Conservation (phyloP, 2,888 invertebrate genomes). For the Melinaea marsaeus region DNA sequence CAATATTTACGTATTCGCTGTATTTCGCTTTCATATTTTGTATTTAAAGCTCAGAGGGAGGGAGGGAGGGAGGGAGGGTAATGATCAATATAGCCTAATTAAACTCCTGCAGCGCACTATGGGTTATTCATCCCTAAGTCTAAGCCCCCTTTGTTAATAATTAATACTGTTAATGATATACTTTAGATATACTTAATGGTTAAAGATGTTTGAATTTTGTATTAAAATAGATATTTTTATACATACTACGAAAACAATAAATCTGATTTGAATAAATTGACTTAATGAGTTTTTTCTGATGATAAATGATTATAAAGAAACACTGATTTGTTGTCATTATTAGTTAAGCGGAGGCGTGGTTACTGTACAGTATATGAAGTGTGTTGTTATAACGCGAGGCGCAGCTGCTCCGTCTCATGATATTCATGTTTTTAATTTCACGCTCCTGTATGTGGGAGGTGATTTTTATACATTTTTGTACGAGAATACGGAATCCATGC, state of each 20-base stretch:
- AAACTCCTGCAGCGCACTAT: conserved; percentile 13
- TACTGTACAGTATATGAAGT: conserved; percentile 10
- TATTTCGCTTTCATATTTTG: no score
- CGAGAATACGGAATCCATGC: background rate
- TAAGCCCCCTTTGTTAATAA: no score
- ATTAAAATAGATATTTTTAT: background rate
- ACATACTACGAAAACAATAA: background rate
- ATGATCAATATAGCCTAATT: conserved; percentile 13
- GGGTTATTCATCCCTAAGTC: no score
- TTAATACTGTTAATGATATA: conserved; percentile 13
- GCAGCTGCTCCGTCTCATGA: conserved; percentile 56
- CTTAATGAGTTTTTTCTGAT: no score
- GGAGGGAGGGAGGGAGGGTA: no score
- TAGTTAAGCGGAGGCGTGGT: conserved; percentile 24
- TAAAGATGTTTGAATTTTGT: background rate
- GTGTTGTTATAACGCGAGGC: conserved; percentile 18
- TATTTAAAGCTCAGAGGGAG: no score
- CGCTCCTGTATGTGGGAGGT: conserved; percentile 46
- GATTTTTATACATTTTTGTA: conserved; percentile 43
- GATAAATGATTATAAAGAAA: conserved; percentile 22
- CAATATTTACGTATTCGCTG: no score
- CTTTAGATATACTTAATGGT: conserved; percentile 7
- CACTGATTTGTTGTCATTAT: conserved; percentile 29
- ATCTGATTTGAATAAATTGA: no score
- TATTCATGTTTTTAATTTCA: conserved; percentile 67